Evolutionary conservation across 1,140 invertebrate species (phyloP).

Genomic region (Drosophila sulfurigaster): DNA sequence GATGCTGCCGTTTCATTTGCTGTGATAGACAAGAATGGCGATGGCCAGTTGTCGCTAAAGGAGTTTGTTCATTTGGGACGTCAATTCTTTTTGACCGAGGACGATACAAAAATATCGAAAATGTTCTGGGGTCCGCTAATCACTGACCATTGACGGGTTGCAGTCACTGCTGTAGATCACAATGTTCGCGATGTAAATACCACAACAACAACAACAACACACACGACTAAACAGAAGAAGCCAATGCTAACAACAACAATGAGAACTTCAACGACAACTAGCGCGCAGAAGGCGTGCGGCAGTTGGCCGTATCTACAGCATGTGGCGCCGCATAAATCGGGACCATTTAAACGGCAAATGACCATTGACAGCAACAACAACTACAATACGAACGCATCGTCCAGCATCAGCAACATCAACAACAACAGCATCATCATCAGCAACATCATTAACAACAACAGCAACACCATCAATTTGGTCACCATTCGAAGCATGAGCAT

Average conservation of each 20-base stretch:
- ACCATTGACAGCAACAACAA: slow-evolving; percentile 37
- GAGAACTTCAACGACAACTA: slow-evolving; percentile 46
- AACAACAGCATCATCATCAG: slow-evolving; percentile 23
- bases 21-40: slow-evolving; percentile 91
- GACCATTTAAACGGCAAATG: slow-evolving; percentile 45
- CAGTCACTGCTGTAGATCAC: slow-evolving; percentile 80
- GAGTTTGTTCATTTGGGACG: slow-evolving; percentile 92
- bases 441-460: slow-evolving; percentile 32
- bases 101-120: slow-evolving; percentile 91
- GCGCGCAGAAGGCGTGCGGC: slow-evolving; percentile 65
- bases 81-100: slow-evolving; percentile 92
- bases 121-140: slow-evolving; percentile 93
- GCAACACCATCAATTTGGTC: slow-evolving; percentile 51
- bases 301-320: slow-evolving; percentile 75
- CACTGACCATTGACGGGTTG: slow-evolving; percentile 80
- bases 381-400: neutral
- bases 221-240: slow-evolving; percentile 18
- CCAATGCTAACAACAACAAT: slow-evolving; percentile 63
- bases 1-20: slow-evolving; percentile 91
- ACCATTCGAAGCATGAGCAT: slow-evolving; percentile 70
- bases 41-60: slow-evolving; percentile 90
- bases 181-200: slow-evolving; percentile 52
- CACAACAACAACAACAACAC: slow-evolving; percentile 33
- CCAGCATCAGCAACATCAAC: slow-evolving; percentile 13
- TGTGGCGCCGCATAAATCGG: slow-evolving; percentile 66